Base-by-base conservation (phyloP, 2,888 invertebrate genomes). In the Rhingia campestris region DNA sequence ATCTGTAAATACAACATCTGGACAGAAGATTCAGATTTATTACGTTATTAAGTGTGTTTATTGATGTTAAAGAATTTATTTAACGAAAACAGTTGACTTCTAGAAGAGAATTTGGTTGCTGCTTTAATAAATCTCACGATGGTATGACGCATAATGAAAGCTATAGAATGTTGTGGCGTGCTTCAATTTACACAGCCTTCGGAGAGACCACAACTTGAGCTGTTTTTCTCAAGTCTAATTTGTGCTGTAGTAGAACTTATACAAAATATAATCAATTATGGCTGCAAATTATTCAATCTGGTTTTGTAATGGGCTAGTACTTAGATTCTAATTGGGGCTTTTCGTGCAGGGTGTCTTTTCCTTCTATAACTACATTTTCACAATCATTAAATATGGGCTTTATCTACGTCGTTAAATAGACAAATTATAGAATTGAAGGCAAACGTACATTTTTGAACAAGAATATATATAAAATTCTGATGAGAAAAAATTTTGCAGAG, bases 21-120 rank as follows among this genome's bases (percentile, higher is more conserved):
- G 59, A 33, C 58, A 41, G 41, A 75, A 32, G 53, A 64, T 41
- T 59, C 41, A 76, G 64, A 81, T 81, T 81, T 81, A 76, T 61
- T 39, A 45, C 66, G 10, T 64, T 72, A 70, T 64, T 66, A 76
- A n/a, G 39, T 45, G 47, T 66, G 64, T 81, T 70, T 75, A 81
- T 81, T 81, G 59, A 39, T 81, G 56, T 14, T 64, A 37, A 64
- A 75, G 69, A 64, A 69, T 80, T 80, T 61, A 61, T 58, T 77
- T 37, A 49, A 61, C 12, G 30, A 30, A 47, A 14, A 12, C 35
- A 6, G n/a, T 12, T 12, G 10, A 33, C 22, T 41, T 56, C 10
- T 33, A 47, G 3, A n/a, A 64, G 39, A 37, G 37, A 70, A 56
- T 49, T 79, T 33, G 64, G 58, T 53, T 59, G 67, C 47, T 53